These are phyloP conservation scores for Lithobates pipiens DNA, from an alignment of 2,797 vertebrate species.

Conservation along the genomic window DNA sequence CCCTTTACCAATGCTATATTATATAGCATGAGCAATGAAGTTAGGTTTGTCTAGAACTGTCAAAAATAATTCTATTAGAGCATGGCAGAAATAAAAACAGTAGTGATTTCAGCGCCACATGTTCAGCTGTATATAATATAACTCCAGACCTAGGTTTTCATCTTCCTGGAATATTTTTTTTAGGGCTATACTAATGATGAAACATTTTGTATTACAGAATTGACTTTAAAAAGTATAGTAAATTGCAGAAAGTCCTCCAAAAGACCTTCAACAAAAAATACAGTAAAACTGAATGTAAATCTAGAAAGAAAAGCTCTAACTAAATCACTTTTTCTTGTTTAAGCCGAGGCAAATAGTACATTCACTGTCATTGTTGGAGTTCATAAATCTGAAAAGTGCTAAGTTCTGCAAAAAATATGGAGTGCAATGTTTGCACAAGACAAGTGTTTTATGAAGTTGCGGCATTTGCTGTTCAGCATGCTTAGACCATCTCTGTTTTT, in stretches of 20 bases:
- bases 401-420: no score
- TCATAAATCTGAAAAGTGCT: no score
- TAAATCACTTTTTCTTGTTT: no score
- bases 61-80: constrained; percentile 42
- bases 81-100: constrained; percentile 9
- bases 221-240: not conserved
- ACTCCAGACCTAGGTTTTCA: not conserved
- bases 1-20: constrained; percentile 53
- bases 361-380: no score
- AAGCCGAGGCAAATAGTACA: no score
- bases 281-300: not conserved
- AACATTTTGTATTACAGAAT: not conserved
- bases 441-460: no score
- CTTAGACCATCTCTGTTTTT: no score
- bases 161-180: not conserved
- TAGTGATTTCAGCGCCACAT: constrained; percentile 14
- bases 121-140: constrained; percentile 28
- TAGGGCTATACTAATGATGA: not conserved
- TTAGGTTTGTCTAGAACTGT: constrained; percentile 33
- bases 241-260: no score
- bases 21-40: constrained; percentile 26
- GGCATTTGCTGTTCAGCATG: no score
- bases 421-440: no score
- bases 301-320: no score
- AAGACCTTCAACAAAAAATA: not conserved